Evolutionary conservation across 2,888 invertebrate species (phyloP).

Genomic region (Caprella mutica): DNA sequence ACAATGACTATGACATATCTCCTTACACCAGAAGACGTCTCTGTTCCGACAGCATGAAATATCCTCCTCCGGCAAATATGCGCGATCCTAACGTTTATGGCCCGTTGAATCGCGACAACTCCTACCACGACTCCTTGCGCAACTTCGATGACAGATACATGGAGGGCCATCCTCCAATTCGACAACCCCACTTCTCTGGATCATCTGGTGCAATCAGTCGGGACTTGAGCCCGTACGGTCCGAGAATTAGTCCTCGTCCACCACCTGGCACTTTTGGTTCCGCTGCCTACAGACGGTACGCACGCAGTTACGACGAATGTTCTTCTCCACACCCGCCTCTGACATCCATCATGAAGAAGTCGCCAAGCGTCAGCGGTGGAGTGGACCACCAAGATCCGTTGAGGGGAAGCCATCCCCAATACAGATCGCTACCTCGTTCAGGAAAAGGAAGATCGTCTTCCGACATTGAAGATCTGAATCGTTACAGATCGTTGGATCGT

Average conservation of each 20-base stretch:
- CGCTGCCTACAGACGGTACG: conserved; percentile 3
- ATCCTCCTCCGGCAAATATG: not conserved
- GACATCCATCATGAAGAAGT: conserved; percentile 30
- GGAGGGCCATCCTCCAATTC: conserved; percentile 7
- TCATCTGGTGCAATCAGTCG: conserved; percentile 17
- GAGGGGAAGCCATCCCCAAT: conserved; percentile 12
- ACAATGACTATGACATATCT: conserved; percentile 5
- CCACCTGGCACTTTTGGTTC: conserved; percentile 10
- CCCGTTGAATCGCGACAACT: not conserved
- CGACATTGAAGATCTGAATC: conserved; percentile 19
- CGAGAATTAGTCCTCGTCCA: conserved; percentile 14
- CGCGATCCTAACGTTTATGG: not conserved
- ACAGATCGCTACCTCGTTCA: conserved; percentile 27
- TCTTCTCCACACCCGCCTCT: conserved; percentile 14
- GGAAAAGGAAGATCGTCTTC: conserved; percentile 13
- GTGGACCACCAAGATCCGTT: conserved; percentile 8
- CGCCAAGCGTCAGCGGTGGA: conserved; percentile 23
- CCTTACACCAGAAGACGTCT: conserved; percentile 3
- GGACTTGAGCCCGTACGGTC: conserved; percentile 17
- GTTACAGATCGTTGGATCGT: conserved; percentile 27
- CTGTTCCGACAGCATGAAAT: conserved; percentile 1
- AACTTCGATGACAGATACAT: conserved; percentile 9
- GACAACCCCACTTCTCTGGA: conserved; percentile 9
- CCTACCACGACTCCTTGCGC: conserved; percentile 6
- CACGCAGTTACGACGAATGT: conserved; percentile 7